phyloP scores from a whole-genome alignment of 2,888 invertebrate genomes.

The Hypena proboscidalis region DNA sequence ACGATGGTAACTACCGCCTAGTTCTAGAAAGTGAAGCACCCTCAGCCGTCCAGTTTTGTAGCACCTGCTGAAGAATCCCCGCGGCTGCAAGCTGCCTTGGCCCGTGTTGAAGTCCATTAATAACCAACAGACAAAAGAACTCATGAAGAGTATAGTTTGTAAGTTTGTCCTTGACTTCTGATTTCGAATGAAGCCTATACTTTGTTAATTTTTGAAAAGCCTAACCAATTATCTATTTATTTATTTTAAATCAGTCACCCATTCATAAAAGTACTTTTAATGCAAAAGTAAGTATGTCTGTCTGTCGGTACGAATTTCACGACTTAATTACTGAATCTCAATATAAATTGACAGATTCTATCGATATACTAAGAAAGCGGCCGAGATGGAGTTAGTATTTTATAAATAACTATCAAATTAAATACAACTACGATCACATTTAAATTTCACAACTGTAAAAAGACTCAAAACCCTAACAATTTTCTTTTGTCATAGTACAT shows the following conservation, averaged over 20 bases:
- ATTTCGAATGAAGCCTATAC: not conserved
- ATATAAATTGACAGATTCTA: no score
- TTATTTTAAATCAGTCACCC: no score
- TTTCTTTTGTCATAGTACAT: constrained; percentile 42
- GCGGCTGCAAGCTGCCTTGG: constrained; percentile 3
- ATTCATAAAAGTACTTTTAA: no score
- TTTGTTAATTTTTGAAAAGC: no score
- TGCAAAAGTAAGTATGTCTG: no score
- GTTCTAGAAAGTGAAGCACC: not conserved
- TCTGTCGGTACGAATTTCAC: no score
- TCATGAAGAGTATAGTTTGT: not conserved
- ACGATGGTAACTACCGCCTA: no score
- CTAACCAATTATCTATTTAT: no score
- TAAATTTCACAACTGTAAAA: constrained; percentile 24
- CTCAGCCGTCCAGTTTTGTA: constrained; percentile 5
- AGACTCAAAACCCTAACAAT: constrained; percentile 25
- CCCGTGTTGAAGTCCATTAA: constrained; percentile 5
- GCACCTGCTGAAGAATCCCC: not conserved
- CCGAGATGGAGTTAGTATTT: no score
- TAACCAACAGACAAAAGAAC: constrained; percentile 5
- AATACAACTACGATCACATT: constrained; percentile 1
- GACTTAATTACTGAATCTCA: no score
- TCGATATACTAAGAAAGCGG: no score
- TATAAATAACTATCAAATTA: no score
- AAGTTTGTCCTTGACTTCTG: not conserved